A percentile compares a stretch with the other conserved stretches of the same genome.
Evolutionary conservation across 2,113 vertebrate species (phyloP).

Genomic region (Oryzias curvinotus): DNA sequence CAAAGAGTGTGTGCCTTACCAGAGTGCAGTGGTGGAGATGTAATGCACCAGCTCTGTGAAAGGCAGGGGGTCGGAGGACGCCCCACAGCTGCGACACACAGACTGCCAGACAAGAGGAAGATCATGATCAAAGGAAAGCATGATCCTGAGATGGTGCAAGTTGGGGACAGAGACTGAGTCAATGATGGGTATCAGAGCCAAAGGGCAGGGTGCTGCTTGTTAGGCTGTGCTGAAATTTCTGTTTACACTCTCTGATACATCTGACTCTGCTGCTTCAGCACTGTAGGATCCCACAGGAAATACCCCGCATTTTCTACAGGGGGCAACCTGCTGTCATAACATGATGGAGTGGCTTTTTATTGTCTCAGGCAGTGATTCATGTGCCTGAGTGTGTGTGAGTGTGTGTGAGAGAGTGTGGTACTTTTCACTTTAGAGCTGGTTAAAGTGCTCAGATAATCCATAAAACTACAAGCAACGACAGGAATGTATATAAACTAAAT

Average conservation of each 20-base stretch:
- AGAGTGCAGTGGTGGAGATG: slow-evolving; percentile 94
- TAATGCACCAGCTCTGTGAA: slow-evolving; percentile 97
- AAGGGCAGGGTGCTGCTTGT: slow-evolving; percentile 15
- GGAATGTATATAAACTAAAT: not conserved
- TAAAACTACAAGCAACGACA: slow-evolving; percentile 16
- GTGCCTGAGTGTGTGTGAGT: slow-evolving; percentile 25
- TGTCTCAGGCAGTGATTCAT: slow-evolving; percentile 60
- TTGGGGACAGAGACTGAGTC: slow-evolving; percentile 27
- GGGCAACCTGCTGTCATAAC: slow-evolving; percentile 42
- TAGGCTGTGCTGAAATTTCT: slow-evolving; percentile 32
- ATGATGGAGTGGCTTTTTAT: slow-evolving; percentile 62
- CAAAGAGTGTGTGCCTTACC: slow-evolving; percentile 79
- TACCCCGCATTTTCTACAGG: slow-evolving; percentile 42
- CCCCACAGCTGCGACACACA: slow-evolving; percentile 94
- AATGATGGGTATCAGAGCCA: slow-evolving; percentile 33
- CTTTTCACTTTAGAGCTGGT: slow-evolving; percentile 1
- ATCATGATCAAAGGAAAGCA: slow-evolving; percentile 11
- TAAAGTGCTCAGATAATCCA: slow-evolving; percentile 6
- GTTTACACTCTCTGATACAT: slow-evolving; percentile 44
- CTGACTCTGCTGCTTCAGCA: slow-evolving; percentile 22
- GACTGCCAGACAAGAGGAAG: slow-evolving; percentile 73
- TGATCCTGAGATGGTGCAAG: slow-evolving; percentile 28
- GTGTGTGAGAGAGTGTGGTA: not conserved
- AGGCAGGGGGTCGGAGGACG: slow-evolving; percentile 94
- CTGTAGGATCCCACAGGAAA: slow-evolving; percentile 41